Conservation (phyloP, 2,888 invertebrate species). For the Calliopum simillimum region DNA sequence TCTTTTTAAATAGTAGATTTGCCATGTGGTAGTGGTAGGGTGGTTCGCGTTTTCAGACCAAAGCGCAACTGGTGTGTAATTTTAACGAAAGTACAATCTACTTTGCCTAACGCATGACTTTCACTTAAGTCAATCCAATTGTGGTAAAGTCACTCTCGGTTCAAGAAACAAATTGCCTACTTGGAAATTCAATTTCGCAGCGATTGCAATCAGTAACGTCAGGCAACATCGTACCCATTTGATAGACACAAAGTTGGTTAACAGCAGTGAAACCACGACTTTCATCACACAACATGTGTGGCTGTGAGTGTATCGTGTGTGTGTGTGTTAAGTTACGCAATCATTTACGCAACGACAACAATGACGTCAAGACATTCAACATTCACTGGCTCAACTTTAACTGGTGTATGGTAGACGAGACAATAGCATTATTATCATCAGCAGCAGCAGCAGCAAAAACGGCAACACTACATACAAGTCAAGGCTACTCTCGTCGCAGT, state of each 20-base stretch:
- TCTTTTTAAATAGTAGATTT: too few relatives aligned
- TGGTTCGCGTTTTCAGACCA: too few relatives aligned
- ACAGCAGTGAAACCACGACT: background rate
- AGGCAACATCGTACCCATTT: background rate
- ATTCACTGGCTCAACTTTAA: background rate
- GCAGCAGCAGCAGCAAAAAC: too few relatives aligned
- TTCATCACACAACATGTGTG: background rate
- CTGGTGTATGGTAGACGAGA: background rate
- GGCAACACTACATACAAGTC: too few relatives aligned
- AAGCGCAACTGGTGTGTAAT: too few relatives aligned
- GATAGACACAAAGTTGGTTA: too few relatives aligned
- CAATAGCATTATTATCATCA: too few relatives aligned
- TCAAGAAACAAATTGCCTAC: constrained; percentile 18
- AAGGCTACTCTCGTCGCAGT: background rate
- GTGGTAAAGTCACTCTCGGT: constrained; percentile 12
- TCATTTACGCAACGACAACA: constrained; percentile 20
- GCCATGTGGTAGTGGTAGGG: too few relatives aligned
- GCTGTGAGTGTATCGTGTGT: background rate
- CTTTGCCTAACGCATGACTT: background rate
- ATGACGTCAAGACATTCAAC: background rate
- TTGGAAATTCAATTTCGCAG: constrained; percentile 24
- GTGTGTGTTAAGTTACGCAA: constrained; percentile 16
- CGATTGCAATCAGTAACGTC: constrained; percentile 19
- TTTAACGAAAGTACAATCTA: too few relatives aligned
- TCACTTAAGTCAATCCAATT: constrained; percentile 21